Percentiles rank a stretch among this genome's conserved stretches.
Evolutionary conservation across 2,113 vertebrate genomes (phyloP).

Genomic region (Pollachius pollachius): DNA sequence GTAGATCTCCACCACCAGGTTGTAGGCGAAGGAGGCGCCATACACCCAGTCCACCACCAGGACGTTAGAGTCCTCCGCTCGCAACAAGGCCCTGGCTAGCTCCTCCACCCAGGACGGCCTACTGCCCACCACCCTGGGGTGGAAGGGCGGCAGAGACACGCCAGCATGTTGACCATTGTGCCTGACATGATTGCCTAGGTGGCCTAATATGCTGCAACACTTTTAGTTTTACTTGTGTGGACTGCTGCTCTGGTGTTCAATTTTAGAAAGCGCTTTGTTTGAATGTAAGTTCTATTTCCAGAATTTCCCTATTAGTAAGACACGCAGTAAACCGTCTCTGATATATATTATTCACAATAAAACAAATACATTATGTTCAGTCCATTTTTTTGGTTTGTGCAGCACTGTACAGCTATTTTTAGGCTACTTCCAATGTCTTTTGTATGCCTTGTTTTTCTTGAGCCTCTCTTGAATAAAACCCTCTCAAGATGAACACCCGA

Average conservation of each 20-base stretch:
- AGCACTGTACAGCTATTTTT: not conserved
- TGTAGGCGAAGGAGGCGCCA: constrained; percentile 82
- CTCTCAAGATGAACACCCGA: not conserved
- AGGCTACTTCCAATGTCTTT: not conserved
- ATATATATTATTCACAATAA: not conserved
- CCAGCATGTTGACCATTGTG: not conserved
- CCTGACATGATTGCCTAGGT: not conserved
- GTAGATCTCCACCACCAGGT: constrained; percentile 83
- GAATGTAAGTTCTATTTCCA: not conserved
- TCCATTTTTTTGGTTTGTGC: not conserved
- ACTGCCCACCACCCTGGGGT: constrained; percentile 79
- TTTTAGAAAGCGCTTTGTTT: not conserved
- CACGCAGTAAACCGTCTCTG: not conserved
- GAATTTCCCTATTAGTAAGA: not conserved
- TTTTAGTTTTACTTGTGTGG: not conserved
- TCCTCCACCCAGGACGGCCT: constrained; percentile 87
- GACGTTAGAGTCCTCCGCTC: constrained; percentile 75
- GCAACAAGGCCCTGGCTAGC: constrained; percentile 76
- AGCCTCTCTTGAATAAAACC: not conserved
- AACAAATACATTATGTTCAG: not conserved
- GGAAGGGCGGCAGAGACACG: not conserved
- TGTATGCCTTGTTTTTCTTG: not conserved
- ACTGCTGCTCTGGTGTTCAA: not conserved
- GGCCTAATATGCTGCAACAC: not conserved
- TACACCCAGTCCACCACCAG: constrained; percentile 90